phyloP scores from a whole-genome alignment of 2,888 invertebrate species.

The Lomographa bimaculata region DNA sequence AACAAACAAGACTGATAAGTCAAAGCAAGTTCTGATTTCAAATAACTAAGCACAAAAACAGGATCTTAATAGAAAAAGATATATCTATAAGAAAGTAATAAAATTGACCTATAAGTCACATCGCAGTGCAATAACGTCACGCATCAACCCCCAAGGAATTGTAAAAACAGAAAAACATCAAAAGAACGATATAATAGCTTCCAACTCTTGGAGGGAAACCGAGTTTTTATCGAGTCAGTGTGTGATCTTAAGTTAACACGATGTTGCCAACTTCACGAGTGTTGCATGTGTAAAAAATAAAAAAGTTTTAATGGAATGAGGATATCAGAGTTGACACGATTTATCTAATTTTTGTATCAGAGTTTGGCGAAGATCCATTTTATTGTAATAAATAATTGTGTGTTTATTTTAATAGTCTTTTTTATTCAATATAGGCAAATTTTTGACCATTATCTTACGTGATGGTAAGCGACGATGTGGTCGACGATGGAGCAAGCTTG shows the following conservation, averaged over 20 bases:
- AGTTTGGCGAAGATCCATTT: too few relatives aligned
- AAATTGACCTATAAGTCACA: conserved; percentile 17
- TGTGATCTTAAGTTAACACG: conserved; percentile 49
- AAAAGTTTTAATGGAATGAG: conserved; percentile 10
- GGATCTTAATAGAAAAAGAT: too few relatives aligned
- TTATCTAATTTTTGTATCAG: conserved; percentile 1
- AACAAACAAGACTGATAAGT: conserved; percentile 3
- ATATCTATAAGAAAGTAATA: conserved; percentile 11
- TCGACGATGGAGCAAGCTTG: too few relatives aligned
- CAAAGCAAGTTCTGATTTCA: background rate
- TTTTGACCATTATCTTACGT: too few relatives aligned
- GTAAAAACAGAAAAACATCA: conserved; percentile 67
- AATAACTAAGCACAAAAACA: conserved; percentile 5
- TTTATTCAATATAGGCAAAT: too few relatives aligned
- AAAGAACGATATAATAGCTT: conserved; percentile 56
- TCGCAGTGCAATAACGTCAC: conserved; percentile 23
- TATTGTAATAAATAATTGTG: too few relatives aligned
- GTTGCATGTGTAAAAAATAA: conserved; percentile 12
- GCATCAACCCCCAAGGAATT: conserved; percentile 53
- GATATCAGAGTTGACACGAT: conserved; percentile 4
- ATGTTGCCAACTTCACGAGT: conserved; percentile 32
- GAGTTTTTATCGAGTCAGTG: conserved; percentile 61
- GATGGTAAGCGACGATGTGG: too few relatives aligned
- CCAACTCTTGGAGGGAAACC: conserved; percentile 58
- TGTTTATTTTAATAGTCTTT: too few relatives aligned